Evolutionary conservation across 2,888 invertebrate species (phyloP).

Genomic region (Morinoia aosen): DNA sequence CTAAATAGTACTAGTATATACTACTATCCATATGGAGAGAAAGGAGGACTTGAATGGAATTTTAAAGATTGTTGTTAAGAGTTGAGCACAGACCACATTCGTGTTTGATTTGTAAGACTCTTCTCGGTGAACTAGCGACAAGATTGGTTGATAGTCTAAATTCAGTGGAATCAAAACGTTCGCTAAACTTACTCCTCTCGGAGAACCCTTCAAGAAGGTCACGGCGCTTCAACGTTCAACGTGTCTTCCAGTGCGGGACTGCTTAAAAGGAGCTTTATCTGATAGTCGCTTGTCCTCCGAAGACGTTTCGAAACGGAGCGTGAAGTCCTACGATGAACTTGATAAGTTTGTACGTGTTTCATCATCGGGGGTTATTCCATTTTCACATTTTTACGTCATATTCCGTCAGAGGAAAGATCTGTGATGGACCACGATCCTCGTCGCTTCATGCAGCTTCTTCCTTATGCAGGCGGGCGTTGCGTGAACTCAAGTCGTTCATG

Average conservation of each 20-base stretch:
- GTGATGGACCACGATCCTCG: neutral
- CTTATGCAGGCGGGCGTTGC: conserved; percentile 2
- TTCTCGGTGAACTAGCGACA: neutral
- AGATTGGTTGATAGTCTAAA: neutral
- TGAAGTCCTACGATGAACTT: conserved; percentile 3
- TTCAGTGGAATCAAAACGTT: neutral
- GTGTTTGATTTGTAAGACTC: neutral
- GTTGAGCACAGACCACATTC: neutral
- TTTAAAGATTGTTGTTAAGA: neutral
- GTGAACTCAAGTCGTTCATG: neutral
- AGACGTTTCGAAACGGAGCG: neutral
- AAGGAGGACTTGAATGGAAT: neutral
- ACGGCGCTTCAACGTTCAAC: neutral
- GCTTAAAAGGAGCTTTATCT: neutral
- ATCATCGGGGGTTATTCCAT: neutral
- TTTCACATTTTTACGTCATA: neutral
- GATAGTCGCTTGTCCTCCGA: neutral
- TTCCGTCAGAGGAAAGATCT: neutral
- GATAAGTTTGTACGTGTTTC: neutral
- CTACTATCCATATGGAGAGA: neutral
- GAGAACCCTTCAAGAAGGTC: neutral
- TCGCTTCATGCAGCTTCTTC: conserved; percentile 2
- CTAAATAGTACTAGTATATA: neutral
- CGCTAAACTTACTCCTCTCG: neutral
- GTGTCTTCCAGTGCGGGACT: neutral